Base-by-base conservation (phyloP, 2,797 vertebrate species). In the Mastacembelus armatus region DNA sequence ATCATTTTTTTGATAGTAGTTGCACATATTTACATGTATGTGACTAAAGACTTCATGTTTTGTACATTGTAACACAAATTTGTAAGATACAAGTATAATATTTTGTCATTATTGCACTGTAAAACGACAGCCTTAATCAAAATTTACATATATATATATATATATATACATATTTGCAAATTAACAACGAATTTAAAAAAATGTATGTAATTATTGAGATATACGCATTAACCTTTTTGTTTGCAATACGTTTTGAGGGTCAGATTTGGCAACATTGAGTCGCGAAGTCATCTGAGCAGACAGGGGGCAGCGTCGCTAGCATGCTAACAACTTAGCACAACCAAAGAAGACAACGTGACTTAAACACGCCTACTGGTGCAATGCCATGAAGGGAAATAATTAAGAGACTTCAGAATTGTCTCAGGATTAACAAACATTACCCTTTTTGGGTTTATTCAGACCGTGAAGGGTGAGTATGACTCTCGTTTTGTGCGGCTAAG, bases 401-500 rank as follows among this genome's bases (percentile, higher is more conserved):
- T 7, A 19, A 4, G 6, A 42, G 0, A 22, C 2, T 12, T n/a
- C 0, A 0, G 7, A 3, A 1, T 6, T 8, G 5, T 8, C 1
- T 2, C 1, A 1, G 8, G 1, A 26, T 21, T 57, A 22, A 10
- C 1, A 15, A 42, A 1, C 0, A 4, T 43, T 26, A 38, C 4
- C 26, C 7, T 10, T 10, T 2, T 29, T 10, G 14, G 9, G 7
- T 59, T 2, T 39, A 0, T 21, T 19, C 0, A 67, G 22, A 12
- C 5, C 11, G 4, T 9, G 16, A 12, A 1, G 4, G 79, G 80
- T 86, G 61, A 78, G 85, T 74, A 67, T 66, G 18, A 12, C 2
- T 36, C 0, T 47, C 2, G 18, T n/a, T 10, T 14, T 4, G 33
- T 49, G 26, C 7, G 6, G 18, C 0, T 50, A 12, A 48, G 32